These are phyloP conservation scores for Dipodomys spectabilis DNA, from an alignment of 2,113 vertebrate species.

Conservation along the genomic window DNA sequence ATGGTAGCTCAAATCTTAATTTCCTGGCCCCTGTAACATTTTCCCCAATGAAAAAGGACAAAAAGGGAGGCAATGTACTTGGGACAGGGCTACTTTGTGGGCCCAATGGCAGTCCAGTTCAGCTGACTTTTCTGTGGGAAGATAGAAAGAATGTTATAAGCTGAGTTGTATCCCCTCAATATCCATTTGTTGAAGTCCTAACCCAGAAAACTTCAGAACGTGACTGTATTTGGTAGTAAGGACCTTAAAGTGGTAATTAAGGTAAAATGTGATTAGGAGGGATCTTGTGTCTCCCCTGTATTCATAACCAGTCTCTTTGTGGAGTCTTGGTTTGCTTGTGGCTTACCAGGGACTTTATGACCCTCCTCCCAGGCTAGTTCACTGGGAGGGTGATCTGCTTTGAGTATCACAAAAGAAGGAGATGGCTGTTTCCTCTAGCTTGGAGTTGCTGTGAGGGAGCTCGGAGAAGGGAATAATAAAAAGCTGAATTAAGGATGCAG, in stretches of 20 bases:
- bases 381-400: too few relatives aligned
- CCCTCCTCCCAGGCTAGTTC: too few relatives aligned
- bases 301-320: too few relatives aligned
- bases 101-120: not conserved
- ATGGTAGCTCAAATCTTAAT: slow-evolving; percentile 7
- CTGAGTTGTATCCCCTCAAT: not conserved
- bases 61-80: not conserved
- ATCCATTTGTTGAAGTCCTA: not conserved
- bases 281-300: too few relatives aligned
- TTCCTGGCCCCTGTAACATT: not conserved
- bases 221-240: not conserved
- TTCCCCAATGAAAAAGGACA: not conserved
- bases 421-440: too few relatives aligned
- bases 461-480: too few relatives aligned
- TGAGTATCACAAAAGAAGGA: too few relatives aligned
- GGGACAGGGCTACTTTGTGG: not conserved
- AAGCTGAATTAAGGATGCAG: too few relatives aligned
- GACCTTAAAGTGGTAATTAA: not conserved
- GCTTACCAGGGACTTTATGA: too few relatives aligned
- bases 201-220: not conserved
- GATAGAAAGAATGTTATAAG: not conserved
- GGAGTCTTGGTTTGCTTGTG: too few relatives aligned
- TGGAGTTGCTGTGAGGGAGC: too few relatives aligned
- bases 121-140: not conserved
- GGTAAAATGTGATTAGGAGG: not conserved